A percentile compares a stretch with the other conserved stretches of the same genome.
Conservation (phyloP, 2,113 vertebrate species). For the Quiscalus mexicanus region DNA sequence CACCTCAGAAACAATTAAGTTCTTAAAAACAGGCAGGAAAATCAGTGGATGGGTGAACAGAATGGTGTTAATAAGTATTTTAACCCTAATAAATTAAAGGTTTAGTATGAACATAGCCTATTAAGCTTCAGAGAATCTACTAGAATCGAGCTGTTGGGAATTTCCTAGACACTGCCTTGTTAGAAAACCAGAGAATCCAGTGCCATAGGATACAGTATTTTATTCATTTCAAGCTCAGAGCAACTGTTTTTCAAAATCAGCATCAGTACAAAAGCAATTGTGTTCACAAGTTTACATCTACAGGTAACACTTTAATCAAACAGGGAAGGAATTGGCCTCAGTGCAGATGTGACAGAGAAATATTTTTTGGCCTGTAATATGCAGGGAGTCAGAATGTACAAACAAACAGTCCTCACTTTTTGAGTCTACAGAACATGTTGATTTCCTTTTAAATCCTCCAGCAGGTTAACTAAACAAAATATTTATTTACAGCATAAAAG, state of each 20-base stretch:
- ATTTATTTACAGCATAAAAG: constrained; percentile 4
- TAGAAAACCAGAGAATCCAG: constrained; percentile 8
- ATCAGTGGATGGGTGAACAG: background rate
- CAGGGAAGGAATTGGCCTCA: background rate
- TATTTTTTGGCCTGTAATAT: background rate
- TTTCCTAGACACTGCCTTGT: background rate
- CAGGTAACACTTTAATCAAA: background rate
- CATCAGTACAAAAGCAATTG: background rate
- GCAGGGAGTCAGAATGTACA: background rate
- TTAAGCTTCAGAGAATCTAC: background rate
- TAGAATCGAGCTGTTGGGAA: background rate
- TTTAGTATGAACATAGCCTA: background rate
- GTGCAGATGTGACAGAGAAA: background rate
- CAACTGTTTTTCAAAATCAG: background rate
- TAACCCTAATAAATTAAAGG: background rate
- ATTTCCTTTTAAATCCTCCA: constrained; percentile 16
- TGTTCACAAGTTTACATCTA: background rate
- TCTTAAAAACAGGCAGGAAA: background rate
- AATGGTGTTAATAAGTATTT: background rate
- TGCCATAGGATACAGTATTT: background rate
- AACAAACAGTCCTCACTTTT: constrained; percentile 7
- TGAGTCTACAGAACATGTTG: constrained; percentile 1
- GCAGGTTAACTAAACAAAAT: constrained; percentile 15
- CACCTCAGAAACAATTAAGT: background rate
- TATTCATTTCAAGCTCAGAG: background rate